Evolutionary conservation across 2,113 vertebrate genomes (phyloP).

Genomic region (Ancistrus triradiatus): DNA sequence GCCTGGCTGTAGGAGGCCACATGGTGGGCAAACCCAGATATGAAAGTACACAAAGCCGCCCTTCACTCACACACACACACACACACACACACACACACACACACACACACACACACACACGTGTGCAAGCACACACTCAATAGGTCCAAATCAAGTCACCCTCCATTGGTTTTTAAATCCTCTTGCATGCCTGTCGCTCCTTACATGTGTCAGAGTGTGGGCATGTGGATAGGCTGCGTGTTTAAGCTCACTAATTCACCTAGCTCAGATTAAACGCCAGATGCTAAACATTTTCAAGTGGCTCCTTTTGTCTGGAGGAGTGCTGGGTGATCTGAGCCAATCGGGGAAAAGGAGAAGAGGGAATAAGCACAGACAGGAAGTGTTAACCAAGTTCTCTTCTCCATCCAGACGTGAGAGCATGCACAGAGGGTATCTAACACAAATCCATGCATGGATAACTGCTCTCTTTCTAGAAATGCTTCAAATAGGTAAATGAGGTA

Average conservation of each 20-base stretch:
- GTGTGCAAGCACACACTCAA: not conserved
- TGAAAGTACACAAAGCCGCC: constrained; percentile 21
- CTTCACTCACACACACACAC: not conserved
- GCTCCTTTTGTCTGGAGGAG: not conserved
- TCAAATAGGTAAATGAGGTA: too few species aligned
- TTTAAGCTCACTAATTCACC: constrained; percentile 26
- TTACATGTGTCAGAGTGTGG: constrained; percentile 35
- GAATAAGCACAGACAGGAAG: constrained; percentile 1
- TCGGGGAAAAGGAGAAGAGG: not conserved
- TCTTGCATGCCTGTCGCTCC: constrained; percentile 23
- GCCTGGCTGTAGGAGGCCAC: constrained; percentile 17
- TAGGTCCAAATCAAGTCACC: constrained; percentile 24
- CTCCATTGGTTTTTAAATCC: constrained; percentile 24
- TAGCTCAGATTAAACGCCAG: constrained; percentile 26
- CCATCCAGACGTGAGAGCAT: not conserved
- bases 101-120: constrained; percentile 4
- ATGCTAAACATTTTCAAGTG: constrained; percentile 13
- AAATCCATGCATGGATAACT: too few species aligned
- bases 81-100: not conserved
- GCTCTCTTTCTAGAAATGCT: too few species aligned
- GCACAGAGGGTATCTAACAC: too few species aligned
- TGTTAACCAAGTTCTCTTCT: constrained; percentile 3
- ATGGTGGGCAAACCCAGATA: constrained; percentile 29
- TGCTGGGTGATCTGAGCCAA: not conserved
- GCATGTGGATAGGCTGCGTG: constrained; percentile 13